phyloP scores from a whole-genome alignment of 2,888 invertebrate genomes.

The Temnothorax rugatulus region DNA sequence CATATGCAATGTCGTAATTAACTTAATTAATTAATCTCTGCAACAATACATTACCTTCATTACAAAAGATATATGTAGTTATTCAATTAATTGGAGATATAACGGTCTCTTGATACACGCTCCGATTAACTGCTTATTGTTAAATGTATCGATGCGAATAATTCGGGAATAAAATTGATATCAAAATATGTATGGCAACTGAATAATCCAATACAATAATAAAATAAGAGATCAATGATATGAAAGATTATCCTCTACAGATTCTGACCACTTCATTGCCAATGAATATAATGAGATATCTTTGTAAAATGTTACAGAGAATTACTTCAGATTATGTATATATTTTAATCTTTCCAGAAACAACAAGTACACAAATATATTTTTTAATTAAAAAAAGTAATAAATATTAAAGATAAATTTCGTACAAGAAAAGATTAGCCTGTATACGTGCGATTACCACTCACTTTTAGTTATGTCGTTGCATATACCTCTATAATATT shows the following conservation, averaged over 20 bases:
- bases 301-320: background rate
- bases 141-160: slow-evolving; percentile 36
- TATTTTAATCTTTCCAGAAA: background rate
- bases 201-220: slow-evolving; percentile 11
- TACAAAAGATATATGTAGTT: slow-evolving; percentile 9
- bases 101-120: slow-evolving; percentile 40
- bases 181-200: slow-evolving; percentile 5
- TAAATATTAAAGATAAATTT: background rate
- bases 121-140: slow-evolving; percentile 24
- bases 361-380: background rate
- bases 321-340: background rate
- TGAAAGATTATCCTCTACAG: background rate
- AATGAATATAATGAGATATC: background rate
- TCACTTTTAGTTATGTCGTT: background rate
- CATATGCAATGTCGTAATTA: background rate
- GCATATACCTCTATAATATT: background rate
- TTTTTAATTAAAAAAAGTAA: background rate
- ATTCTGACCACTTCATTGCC: background rate
- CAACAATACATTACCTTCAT: slow-evolving; percentile 34
- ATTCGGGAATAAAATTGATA: slow-evolving; percentile 32
- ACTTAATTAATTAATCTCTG: slow-evolving; percentile 25
- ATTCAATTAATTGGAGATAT: slow-evolving; percentile 37
- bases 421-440: background rate
- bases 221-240: background rate
- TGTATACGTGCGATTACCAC: background rate